A percentile compares a stretch with the other conserved stretches of the same genome.
phyloP scores from a whole-genome alignment of 2,113 vertebrate species.

The Coryphaenoides rupestris region DNA sequence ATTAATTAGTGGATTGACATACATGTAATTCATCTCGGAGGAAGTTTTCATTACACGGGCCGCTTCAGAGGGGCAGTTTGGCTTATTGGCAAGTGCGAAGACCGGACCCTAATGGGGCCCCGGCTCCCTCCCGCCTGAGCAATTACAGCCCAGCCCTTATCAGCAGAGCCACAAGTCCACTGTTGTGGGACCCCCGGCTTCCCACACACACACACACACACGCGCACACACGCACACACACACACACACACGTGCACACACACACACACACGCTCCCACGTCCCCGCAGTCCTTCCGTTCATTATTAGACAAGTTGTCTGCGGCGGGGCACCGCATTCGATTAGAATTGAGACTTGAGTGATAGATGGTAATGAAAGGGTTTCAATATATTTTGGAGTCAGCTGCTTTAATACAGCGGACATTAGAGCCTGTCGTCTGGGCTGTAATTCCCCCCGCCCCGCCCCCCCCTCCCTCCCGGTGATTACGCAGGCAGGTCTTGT shows the following conservation, averaged over 20 bases:
- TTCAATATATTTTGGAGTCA: constrained; percentile 65
- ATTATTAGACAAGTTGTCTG: constrained; percentile 59
- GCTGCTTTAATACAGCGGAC: constrained; percentile 52
- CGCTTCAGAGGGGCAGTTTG: constrained; percentile 73
- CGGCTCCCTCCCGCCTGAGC: constrained; percentile 69
- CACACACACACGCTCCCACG: constrained; percentile 54
- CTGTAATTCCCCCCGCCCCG: constrained; percentile 5
- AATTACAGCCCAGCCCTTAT: constrained; percentile 72
- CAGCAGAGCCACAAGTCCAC: constrained; percentile 64
- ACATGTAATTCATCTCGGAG: constrained; percentile 73
- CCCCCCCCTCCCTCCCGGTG: constrained; percentile 18
- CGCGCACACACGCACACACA: constrained; percentile 49
- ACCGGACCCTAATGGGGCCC: constrained; percentile 67
- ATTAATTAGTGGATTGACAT: constrained; percentile 76
- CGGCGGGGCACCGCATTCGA: constrained; percentile 47
- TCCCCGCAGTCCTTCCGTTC: constrained; percentile 61
- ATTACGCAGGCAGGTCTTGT: constrained; percentile 23
- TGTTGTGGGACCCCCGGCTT: constrained; percentile 64
- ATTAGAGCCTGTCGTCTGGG: constrained; percentile 63
- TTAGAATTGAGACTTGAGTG: constrained; percentile 56
- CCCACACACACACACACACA: constrained; percentile 51
- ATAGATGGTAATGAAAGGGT: constrained; percentile 66
- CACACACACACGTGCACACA: constrained; percentile 50
- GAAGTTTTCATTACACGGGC: constrained; percentile 75
- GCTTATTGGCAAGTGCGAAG: constrained; percentile 74